These are phyloP conservation scores for Neomorphus geoffroyi DNA, from an alignment of 2,797 vertebrate species.

Conservation along the genomic window DNA sequence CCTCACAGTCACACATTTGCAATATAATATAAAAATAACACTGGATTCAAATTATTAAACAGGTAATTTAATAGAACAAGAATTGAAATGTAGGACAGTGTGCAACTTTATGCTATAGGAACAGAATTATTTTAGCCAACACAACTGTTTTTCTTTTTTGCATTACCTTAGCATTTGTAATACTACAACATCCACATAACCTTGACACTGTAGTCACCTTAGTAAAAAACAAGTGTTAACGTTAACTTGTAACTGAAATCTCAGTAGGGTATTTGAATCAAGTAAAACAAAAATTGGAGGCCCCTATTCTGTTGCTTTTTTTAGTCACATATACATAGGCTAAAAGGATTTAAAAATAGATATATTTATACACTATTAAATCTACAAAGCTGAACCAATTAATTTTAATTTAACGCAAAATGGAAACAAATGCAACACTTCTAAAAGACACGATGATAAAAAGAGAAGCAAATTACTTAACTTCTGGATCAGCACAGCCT, in stretches of 20 bases:
- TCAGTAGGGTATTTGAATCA: slow-evolving; percentile 28
- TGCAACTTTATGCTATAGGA: slow-evolving; percentile 47
- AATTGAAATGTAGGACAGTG: slow-evolving; percentile 49
- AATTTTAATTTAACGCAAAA: slow-evolving; percentile 29
- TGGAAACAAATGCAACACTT: slow-evolving; percentile 49
- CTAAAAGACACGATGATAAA: slow-evolving; percentile 60
- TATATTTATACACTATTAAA: slow-evolving; percentile 44
- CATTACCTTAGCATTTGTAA: slow-evolving; percentile 62
- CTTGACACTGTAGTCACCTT: slow-evolving; percentile 63
- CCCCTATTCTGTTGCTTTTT: background rate
- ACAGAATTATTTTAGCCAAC: slow-evolving; percentile 42
- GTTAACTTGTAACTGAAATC: slow-evolving; percentile 34
- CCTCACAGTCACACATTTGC: slow-evolving; percentile 54
- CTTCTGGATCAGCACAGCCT: slow-evolving; percentile 37
- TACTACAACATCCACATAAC: slow-evolving; percentile 38
- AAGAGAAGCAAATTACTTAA: slow-evolving; percentile 72
- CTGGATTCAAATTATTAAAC: slow-evolving; percentile 68
- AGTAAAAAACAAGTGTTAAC: slow-evolving; percentile 63
- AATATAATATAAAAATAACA: slow-evolving; percentile 67
- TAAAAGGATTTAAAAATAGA: slow-evolving; percentile 38
- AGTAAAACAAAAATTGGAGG: slow-evolving; percentile 16
- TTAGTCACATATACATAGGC: slow-evolving; percentile 15
- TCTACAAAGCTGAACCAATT: slow-evolving; percentile 14
- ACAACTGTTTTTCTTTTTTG: slow-evolving; percentile 56
- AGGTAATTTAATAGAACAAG: slow-evolving; percentile 67